Base-by-base conservation (phyloP, 2,797 vertebrate genomes). In the Poecilia velifera region DNA sequence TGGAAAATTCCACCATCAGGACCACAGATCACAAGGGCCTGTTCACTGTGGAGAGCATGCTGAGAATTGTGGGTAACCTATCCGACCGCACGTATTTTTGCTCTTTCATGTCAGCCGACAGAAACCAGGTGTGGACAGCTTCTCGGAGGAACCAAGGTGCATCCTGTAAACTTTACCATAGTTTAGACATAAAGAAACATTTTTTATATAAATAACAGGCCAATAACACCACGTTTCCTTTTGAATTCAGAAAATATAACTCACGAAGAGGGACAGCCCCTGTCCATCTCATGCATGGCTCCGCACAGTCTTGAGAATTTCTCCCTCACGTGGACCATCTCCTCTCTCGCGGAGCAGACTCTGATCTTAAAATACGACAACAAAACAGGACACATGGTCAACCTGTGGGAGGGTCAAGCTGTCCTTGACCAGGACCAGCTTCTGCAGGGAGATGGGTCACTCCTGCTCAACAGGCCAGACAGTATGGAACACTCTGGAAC, bases 61-160 rank as follows among this genome's bases (percentile, higher is more conserved):
- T 96, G 77, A 91, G 85, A 81, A 91, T 91, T 81, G 75, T 92
- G 84, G 94, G 92, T 76, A 93, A 94, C 74, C 36, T 81, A 64
- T 94, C 92, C 68, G 90, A 93, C 80, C 82, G 88, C 10, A 92
- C 92, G 53, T 96, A 95, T 91, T 88, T 95, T 86, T 96, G 96
- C 93, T 93, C 94, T 41, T 92, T 96, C 66, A 89, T 74, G 55
- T 95, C 96, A 0, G 92, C 93, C 0, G 95, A 96, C 84, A 92
- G 88, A 84, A 89, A 82, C 43, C 95, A 96, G 85, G 91, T 94
- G 84, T 96, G 96, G 95, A 96, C 85, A 0, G 94, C 94, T 7
- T 96, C 95, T 70, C 70, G 90, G 76, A 96, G 89, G 88, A 94
- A 92, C 14, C 94, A 94, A 95, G 96, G 96, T 96, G 82, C 0